phyloP scores from a whole-genome alignment of 2,888 invertebrate genomes.

The Noctua janthe region DNA sequence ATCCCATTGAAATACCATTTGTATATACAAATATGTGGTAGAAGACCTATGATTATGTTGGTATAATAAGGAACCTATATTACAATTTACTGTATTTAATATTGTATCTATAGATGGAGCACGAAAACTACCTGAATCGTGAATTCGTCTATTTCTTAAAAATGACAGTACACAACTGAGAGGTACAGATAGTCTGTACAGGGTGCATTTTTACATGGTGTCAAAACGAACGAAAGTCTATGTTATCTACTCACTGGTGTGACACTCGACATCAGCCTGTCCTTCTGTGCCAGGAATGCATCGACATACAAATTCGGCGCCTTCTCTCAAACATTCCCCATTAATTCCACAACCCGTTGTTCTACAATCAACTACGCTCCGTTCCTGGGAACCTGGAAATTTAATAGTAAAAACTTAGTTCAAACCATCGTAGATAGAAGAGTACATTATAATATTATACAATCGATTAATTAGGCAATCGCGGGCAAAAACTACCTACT shows the following conservation, averaged over 20 bases:
- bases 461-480: background rate
- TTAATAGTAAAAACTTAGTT: background rate
- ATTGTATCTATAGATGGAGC: conserved; percentile 5
- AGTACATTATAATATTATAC: background rate
- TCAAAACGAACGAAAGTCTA: conserved; percentile 64
- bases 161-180: conserved; percentile 49
- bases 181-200: conserved; percentile 58
- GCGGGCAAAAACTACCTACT: background rate
- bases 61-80: conserved; percentile 43
- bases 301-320: conserved; percentile 95
- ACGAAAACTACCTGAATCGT: conserved; percentile 37
- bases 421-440: background rate
- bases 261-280: conserved; percentile 93
- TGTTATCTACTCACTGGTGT: conserved; percentile 86
- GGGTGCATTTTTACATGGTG: conserved; percentile 90
- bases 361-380: conserved; percentile 93
- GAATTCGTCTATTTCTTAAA: conserved; percentile 37
- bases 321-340: conserved; percentile 96
- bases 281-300: conserved; percentile 94
- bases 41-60: conserved; percentile 43
- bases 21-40: conserved; percentile 72
- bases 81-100: conserved; percentile 46
- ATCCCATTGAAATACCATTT: conserved; percentile 65
- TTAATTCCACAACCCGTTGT: conserved; percentile 96
- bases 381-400: conserved; percentile 90